Conservation (phyloP, 2,113 vertebrate species). For the Forbesichthys agassizii region DNA sequence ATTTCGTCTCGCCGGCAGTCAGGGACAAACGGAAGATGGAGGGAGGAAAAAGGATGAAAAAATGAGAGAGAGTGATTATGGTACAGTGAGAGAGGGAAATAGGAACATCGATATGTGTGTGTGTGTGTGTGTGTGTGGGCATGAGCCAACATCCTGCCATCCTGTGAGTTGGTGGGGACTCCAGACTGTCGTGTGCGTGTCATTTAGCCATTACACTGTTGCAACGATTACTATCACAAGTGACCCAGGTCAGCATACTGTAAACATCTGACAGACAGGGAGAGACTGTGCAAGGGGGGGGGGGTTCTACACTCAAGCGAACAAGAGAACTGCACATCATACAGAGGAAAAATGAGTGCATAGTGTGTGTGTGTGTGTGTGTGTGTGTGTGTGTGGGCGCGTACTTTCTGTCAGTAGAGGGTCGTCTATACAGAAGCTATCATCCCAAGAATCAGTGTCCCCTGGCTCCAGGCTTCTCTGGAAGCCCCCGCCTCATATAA, state of each 20-base stretch:
- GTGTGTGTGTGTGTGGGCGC: slow-evolving; percentile 23
- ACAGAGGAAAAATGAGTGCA: neutral
- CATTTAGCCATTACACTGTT: slow-evolving; percentile 69
- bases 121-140: neutral
- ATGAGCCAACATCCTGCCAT: slow-evolving; percentile 43
- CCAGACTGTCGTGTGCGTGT: slow-evolving; percentile 66
- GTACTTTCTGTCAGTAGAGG: slow-evolving; percentile 43
- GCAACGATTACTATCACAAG: slow-evolving; percentile 69
- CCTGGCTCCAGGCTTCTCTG: slow-evolving; percentile 69
- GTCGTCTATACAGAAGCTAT: slow-evolving; percentile 57
- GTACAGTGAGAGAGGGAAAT: slow-evolving; percentile 15
- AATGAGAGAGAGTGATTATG: slow-evolving; percentile 19
- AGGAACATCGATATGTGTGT: neutral
- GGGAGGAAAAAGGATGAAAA: slow-evolving; percentile 22
- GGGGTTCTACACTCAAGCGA: neutral
- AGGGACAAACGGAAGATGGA: slow-evolving; percentile 35
- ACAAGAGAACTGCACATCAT: neutral
- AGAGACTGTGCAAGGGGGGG: slow-evolving; percentile 14
- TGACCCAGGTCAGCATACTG: slow-evolving; percentile 58
- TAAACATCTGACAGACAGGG: slow-evolving; percentile 55
- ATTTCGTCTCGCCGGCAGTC: slow-evolving; percentile 47
- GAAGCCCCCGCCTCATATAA: slow-evolving; percentile 31
- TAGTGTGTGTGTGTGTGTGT: slow-evolving; percentile 1
- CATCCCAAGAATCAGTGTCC: slow-evolving; percentile 65
- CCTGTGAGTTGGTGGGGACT: slow-evolving; percentile 48